Conservation (phyloP, 2,888 invertebrate genomes). For the Lysandra coridon region DNA sequence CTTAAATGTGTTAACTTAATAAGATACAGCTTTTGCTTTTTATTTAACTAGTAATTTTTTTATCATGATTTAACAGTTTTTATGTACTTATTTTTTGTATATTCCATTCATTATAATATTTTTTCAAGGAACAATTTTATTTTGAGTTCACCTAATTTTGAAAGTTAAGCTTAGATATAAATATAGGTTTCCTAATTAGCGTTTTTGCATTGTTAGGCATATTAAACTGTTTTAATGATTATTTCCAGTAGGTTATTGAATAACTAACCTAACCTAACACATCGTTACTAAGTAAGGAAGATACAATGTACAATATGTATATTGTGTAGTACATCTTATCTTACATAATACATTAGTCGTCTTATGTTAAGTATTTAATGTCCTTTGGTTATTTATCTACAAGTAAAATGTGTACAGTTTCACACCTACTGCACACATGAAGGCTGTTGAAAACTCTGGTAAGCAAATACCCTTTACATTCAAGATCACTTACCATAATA, state of each 20-base stretch:
- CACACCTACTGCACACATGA: neutral
- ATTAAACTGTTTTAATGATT: too few relatives aligned
- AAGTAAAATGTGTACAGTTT: conserved; percentile 17
- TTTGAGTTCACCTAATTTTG: too few relatives aligned
- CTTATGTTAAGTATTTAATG: conserved; percentile 17
- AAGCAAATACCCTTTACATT: conserved; percentile 31
- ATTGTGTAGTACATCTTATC: neutral
- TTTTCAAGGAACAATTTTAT: too few relatives aligned
- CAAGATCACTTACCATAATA: neutral
- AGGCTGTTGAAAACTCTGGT: neutral
- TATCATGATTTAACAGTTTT: too few relatives aligned
- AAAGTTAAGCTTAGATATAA: too few relatives aligned
- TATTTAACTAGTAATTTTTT: too few relatives aligned
- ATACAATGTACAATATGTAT: neutral
- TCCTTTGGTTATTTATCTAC: neutral
- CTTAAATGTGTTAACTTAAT: too few relatives aligned
- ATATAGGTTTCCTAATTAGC: too few relatives aligned
- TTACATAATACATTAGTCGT: conserved; percentile 14
- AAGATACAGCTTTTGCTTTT: too few relatives aligned
- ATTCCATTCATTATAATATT: too few relatives aligned
- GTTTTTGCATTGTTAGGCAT: too few relatives aligned
- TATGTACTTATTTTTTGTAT: too few relatives aligned
- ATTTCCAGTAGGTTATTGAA: neutral
- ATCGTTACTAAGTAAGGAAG: neutral
- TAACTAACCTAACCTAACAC: conserved; percentile 1